phyloP scores from a whole-genome alignment of 2,113 vertebrate species.

The Onychostruthus taczanowskii region DNA sequence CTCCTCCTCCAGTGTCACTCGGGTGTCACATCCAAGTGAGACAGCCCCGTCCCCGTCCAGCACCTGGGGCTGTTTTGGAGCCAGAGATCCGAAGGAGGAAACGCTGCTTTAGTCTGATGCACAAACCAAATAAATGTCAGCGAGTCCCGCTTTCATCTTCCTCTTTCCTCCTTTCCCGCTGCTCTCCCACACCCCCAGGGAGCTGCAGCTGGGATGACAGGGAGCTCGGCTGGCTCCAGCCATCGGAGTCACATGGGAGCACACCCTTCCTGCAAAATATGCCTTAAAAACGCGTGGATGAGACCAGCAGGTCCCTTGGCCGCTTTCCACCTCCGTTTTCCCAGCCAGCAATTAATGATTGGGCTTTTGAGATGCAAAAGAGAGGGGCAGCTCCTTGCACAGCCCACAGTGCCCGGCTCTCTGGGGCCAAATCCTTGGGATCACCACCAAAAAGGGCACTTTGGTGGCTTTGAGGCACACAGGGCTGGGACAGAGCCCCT shows the following conservation, averaged over 20 bases:
- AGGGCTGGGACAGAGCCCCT: neutral
- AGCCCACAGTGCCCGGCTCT: fast-evolving
- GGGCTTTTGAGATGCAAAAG: neutral
- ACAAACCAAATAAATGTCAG: conserved; percentile 28
- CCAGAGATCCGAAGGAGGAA: conserved; percentile 13
- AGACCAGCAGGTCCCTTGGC: neutral
- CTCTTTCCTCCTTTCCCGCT: neutral
- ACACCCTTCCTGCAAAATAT: conserved; percentile 13
- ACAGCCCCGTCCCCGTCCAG: neutral
- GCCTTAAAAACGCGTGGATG: neutral
- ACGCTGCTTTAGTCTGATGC: neutral
- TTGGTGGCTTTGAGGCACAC: neutral
- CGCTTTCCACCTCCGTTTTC: neutral
- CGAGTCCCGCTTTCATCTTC: neutral
- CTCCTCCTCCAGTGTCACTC: neutral
- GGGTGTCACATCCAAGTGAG: neutral
- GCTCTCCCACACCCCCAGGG: neutral
- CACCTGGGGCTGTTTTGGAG: neutral
- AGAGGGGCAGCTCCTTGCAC: neutral
- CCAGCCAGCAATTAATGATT: fast-evolving
- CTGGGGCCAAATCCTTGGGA: neutral
- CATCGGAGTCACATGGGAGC: neutral
- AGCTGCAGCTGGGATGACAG: neutral
- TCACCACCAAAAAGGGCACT: fast-evolving
- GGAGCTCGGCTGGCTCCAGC: neutral